Conservation (phyloP, 2,113 vertebrate species). For the Oxyura jamaicensis region DNA sequence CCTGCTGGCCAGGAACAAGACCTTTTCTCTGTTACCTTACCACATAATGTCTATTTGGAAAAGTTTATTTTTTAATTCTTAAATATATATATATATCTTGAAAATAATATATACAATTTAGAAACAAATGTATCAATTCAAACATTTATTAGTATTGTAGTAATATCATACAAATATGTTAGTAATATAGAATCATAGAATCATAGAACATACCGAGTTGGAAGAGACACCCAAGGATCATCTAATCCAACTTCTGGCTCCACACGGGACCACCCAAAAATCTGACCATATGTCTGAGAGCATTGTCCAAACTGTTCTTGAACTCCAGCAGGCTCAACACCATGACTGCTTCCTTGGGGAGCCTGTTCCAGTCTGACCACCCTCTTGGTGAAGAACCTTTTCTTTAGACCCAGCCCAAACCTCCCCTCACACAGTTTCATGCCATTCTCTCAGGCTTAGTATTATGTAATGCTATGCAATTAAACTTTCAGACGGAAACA, state of each 20-base stretch:
- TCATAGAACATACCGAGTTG: no score
- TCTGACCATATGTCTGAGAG: not conserved
- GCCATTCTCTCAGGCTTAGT: not conserved
- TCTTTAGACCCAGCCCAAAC: not conserved
- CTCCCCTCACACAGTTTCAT: not conserved
- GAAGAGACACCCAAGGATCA: no score
- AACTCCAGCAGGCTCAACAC: not conserved
- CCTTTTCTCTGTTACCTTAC: not conserved
- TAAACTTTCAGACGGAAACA: not conserved
- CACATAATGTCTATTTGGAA: not conserved
- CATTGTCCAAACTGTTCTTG: not conserved
- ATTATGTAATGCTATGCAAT: not conserved
- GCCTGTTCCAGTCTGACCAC: not conserved
- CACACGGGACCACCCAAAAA: not conserved
- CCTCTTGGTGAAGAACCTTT: not conserved
- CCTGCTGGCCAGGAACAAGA: not conserved
- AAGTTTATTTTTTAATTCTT: no score
- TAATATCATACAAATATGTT: not conserved
- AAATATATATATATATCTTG: no score
- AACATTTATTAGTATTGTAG: not conserved
- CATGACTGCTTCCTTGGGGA: not conserved
- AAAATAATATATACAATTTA: not conserved
- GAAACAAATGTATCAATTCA: not conserved
- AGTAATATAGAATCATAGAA: not conserved
- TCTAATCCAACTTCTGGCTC: no score